Conservation (phyloP, 2,113 vertebrate species). For the Anarhynchus alexandrinus region DNA sequence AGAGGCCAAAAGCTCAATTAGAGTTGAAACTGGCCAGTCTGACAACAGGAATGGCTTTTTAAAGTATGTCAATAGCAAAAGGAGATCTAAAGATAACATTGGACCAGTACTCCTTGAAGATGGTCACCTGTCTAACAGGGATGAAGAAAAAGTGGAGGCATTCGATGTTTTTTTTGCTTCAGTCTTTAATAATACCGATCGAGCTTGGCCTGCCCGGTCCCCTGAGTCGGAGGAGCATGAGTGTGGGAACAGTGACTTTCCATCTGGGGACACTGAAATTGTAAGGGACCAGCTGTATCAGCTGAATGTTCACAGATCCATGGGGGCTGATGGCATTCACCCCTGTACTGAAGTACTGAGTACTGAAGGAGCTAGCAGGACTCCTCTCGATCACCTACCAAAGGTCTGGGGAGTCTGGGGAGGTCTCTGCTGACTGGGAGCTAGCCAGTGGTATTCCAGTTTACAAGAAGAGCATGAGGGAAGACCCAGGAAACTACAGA, state of each 20-base stretch:
- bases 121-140: neutral
- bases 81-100: neutral
- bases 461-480: neutral
- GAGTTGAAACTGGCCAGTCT: neutral
- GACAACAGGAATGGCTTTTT: neutral
- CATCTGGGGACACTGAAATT: neutral
- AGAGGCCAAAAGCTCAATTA: neutral
- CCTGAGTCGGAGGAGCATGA: accelerated
- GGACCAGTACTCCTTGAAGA: neutral
- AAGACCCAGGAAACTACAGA: neutral
- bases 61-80: accelerated
- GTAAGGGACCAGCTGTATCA: neutral
- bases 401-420: neutral
- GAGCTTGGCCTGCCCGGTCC: neutral
- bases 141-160: neutral
- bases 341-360: neutral
- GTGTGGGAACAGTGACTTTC: neutral
- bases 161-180: neutral
- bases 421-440: neutral
- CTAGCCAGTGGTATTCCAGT: neutral
- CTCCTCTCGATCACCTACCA: accelerated
- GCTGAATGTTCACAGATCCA: neutral
- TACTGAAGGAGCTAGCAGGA: neutral
- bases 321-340: neutral
- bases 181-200: neutral